Conservation (phyloP, 2,113 vertebrate species). For the Heterotis niloticus region DNA sequence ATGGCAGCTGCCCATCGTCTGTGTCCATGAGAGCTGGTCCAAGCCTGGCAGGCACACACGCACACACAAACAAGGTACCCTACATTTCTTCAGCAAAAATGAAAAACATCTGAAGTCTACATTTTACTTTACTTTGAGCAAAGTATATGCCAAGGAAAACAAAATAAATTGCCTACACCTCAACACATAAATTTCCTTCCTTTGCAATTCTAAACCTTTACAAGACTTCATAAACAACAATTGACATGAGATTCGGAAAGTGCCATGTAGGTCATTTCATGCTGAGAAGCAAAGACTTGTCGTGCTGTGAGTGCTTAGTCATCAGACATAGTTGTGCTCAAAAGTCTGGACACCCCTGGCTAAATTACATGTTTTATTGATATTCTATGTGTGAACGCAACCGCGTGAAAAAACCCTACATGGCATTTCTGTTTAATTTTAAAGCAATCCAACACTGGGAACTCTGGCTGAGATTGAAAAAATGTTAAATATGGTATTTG, state of each 20-base stretch:
- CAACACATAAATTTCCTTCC: background rate
- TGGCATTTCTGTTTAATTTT: no score
- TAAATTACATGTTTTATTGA: no score
- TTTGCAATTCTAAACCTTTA: background rate
- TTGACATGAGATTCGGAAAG: background rate
- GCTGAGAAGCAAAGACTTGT: no score
- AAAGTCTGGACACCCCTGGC: background rate
- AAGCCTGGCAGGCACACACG: conserved; percentile 68
- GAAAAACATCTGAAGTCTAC: background rate
- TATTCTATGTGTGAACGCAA: no score
- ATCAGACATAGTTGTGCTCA: background rate
- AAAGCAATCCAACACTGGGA: no score
- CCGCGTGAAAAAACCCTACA: no score
- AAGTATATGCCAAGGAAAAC: background rate
- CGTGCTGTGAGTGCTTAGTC: background rate
- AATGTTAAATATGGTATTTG: no score
- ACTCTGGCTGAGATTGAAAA: no score
- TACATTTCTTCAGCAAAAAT: background rate
- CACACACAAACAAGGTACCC: background rate
- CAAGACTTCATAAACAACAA: background rate
- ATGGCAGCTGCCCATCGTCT: conserved; percentile 89
- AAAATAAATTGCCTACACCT: background rate
- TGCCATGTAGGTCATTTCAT: background rate
- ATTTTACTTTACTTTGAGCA: background rate
- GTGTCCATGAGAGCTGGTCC: conserved; percentile 91